phyloP scores from a whole-genome alignment of 2,797 vertebrate genomes.

The Poeciliopsis paucimaculata region DNA sequence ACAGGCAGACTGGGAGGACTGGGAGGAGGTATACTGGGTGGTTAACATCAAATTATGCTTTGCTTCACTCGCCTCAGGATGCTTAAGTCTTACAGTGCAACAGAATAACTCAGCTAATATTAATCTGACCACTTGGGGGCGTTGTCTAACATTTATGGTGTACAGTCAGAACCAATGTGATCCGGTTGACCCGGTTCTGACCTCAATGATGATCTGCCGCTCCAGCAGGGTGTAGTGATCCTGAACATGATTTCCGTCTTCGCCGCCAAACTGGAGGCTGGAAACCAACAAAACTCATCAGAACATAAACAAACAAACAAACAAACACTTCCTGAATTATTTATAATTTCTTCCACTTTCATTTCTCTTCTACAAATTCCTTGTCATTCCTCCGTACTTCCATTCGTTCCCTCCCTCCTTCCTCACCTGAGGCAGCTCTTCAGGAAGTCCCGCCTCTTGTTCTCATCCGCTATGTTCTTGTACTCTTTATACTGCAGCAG shows the following conservation, averaged over 20 bases:
- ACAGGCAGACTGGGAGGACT: neutral
- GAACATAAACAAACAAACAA: neutral
- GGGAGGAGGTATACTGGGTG: neutral
- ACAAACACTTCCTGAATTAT: neutral
- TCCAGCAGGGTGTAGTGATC: conserved; percentile 95
- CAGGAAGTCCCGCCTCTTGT: conserved; percentile 89
- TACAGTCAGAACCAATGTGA: neutral
- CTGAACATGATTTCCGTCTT: conserved; percentile 87
- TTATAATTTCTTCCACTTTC: neutral
- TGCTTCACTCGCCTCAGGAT: neutral
- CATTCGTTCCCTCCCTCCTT: conserved; percentile 32
- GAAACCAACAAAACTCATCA: neutral
- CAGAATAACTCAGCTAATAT: neutral
- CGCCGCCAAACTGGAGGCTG: conserved; percentile 86
- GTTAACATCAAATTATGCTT: neutral
- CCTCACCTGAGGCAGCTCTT: conserved; percentile 90
- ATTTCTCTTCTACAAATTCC: neutral
- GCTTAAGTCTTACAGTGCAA: neutral
- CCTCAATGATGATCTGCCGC: conserved; percentile 96
- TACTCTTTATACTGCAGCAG: conserved; percentile 92
- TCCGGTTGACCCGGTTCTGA: conserved; percentile 54
- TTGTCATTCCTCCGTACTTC: neutral
- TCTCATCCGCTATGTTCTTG: conserved; percentile 87
- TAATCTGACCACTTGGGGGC: neutral
- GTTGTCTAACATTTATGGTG: neutral